Conservation (phyloP, 2,113 vertebrate species). For the Cnemophilus loriae region DNA sequence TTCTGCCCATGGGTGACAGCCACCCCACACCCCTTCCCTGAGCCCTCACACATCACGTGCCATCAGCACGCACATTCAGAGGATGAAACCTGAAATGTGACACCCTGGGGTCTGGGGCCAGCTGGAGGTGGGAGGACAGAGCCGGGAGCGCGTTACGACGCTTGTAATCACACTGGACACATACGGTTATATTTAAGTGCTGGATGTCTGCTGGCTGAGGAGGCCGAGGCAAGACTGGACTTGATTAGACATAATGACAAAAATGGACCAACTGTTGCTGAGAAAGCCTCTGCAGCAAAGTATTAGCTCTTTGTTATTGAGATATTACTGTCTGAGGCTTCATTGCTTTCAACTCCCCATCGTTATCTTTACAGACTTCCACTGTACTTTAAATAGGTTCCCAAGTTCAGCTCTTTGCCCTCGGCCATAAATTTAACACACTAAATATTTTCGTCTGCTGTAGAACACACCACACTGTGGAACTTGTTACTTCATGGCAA, state of each 20-base stretch:
- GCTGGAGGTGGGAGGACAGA: constrained; percentile 40
- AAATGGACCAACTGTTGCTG: constrained; percentile 64
- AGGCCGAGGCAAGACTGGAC: constrained; percentile 62
- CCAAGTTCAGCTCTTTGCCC: constrained; percentile 60
- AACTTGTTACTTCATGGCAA: constrained; percentile 28
- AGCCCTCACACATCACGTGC: neutral
- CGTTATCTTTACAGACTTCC: constrained; percentile 63
- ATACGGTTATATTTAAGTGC: constrained; percentile 64
- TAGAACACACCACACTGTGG: neutral
- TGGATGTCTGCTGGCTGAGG: constrained; percentile 53
- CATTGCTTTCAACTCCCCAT: constrained; percentile 54
- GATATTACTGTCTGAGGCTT: constrained; percentile 50
- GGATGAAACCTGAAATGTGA: constrained; percentile 50
- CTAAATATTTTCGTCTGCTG: constrained; percentile 63
- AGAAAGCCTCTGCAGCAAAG: constrained; percentile 41
- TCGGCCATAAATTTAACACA: constrained; percentile 44
- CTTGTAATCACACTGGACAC: constrained; percentile 16
- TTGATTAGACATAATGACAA: constrained; percentile 64
- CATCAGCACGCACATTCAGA: rapidly evolving
- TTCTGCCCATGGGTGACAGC: neutral
- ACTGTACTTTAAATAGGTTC: constrained; percentile 58
- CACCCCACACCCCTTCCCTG: neutral
- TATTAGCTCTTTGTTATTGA: constrained; percentile 48
- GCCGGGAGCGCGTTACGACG: neutral
- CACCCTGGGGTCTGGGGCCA: neutral